A percentile compares a stretch with the other conserved stretches of the same genome.
phyloP scores from a whole-genome alignment of 2,797 vertebrate species.

The Coluber constrictor region DNA sequence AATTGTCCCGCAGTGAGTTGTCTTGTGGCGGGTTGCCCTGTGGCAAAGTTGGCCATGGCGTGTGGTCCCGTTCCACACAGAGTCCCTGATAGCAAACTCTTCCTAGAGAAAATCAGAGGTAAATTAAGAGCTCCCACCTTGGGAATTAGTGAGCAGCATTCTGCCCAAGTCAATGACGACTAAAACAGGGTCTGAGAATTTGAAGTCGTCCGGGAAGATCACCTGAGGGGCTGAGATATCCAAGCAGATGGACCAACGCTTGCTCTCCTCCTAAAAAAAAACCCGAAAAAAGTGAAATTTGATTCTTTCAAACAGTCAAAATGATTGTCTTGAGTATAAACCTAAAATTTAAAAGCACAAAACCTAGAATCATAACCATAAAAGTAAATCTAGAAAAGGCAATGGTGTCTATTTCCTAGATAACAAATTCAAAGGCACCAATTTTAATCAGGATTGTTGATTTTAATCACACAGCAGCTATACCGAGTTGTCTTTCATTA shows the following conservation, averaged over 20 bases:
- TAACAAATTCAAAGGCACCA: background rate
- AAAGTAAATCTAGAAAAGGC: background rate
- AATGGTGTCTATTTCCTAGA: background rate
- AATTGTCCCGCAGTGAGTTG: background rate
- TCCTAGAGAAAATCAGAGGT: background rate
- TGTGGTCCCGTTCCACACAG: background rate
- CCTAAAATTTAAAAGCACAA: background rate
- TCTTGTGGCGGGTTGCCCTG: no score
- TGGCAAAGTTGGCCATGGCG: no score
- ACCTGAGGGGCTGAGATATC: constrained; percentile 97
- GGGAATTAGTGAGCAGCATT: constrained; percentile 92
- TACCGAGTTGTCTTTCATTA: background rate
- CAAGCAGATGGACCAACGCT: constrained; percentile 92
- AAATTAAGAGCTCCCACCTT: constrained; percentile 75
- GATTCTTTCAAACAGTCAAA: background rate
- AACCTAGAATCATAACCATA: background rate
- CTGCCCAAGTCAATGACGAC: constrained; percentile 94
- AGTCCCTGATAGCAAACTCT: background rate
- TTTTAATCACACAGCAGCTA: no score
- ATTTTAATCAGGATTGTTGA: background rate
- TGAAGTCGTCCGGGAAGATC: constrained; percentile 96
- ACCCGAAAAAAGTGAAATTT: background rate
- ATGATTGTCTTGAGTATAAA: background rate
- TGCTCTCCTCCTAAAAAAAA: constrained; percentile 86
- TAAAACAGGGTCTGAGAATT: constrained; percentile 87